These are phyloP conservation scores for Erinaceus europaeus DNA, from an alignment of 2,113 vertebrate species.

Conservation along the genomic window DNA sequence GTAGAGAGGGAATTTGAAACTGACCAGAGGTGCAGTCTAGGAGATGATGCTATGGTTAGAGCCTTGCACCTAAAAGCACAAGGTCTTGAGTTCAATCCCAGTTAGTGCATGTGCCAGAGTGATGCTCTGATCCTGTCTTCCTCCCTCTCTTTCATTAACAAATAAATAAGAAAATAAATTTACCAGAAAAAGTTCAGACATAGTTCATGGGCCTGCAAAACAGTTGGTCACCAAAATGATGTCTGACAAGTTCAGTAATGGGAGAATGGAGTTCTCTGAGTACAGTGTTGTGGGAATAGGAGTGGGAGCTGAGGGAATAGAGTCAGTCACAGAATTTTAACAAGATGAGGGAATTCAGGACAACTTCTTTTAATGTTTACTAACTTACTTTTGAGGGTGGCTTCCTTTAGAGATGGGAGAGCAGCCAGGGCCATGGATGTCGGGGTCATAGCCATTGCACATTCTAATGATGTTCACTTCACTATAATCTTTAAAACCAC, in stretches of 20 bases:
- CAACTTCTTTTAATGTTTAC: neutral
- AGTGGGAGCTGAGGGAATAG: neutral
- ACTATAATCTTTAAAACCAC: neutral
- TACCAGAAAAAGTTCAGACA: neutral
- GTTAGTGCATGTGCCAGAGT: too few relatives aligned
- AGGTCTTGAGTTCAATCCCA: too few relatives aligned
- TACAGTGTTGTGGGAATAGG: neutral
- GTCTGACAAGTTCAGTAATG: neutral
- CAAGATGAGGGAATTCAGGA: neutral
- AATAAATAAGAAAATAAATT: too few relatives aligned
- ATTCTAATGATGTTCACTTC: neutral
- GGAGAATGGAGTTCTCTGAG: neutral
- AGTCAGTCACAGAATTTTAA: too few relatives aligned
- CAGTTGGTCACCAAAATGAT: neutral
- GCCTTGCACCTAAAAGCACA: too few relatives aligned
- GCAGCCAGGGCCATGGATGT: neutral
- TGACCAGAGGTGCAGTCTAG: too few relatives aligned
- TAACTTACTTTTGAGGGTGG: neutral
- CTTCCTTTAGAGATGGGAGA: slow-evolving; percentile 1
- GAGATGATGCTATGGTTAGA: too few relatives aligned
- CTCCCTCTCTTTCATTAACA: too few relatives aligned
- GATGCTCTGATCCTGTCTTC: too few relatives aligned
- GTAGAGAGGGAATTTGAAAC: too few relatives aligned
- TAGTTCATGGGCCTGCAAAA: neutral
- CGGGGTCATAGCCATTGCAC: neutral